Conservation (phyloP, 2,797 vertebrate genomes). For the Galagoides demidoff region DNA sequence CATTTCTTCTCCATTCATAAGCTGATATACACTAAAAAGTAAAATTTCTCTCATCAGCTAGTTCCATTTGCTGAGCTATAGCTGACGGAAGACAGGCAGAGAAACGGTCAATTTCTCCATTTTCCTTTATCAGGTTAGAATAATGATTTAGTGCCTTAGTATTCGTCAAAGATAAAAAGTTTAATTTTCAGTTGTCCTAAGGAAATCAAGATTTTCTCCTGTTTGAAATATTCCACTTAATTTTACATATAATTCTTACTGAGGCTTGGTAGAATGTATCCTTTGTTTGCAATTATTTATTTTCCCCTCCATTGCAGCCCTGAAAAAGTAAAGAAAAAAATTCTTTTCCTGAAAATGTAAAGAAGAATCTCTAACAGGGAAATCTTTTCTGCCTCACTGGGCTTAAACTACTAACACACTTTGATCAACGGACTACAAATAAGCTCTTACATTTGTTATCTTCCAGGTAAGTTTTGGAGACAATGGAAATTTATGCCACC, state of each 20-base stretch:
- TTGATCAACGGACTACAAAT: not conserved
- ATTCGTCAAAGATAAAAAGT: not conserved
- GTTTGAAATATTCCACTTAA: not conserved
- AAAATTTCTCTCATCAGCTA: not conserved
- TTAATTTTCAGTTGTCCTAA: not conserved
- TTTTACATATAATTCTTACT: not conserved
- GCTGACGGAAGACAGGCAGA: not conserved
- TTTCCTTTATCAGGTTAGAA: not conserved
- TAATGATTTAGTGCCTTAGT: not conserved
- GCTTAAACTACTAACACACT: not conserved
- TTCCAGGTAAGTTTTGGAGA: not conserved
- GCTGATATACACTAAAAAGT: not conserved
- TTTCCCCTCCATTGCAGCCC: not conserved
- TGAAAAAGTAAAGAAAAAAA: not conserved
- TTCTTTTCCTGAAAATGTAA: not conserved
- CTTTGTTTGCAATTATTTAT: not conserved
- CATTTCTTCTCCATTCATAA: not conserved
- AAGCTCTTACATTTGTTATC: not conserved
- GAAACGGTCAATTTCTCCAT: not conserved
- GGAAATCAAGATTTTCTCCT: not conserved
- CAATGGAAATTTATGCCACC: not conserved
- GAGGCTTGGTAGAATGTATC: not conserved
- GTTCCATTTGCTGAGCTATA: not conserved
- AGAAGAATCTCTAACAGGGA: not conserved
- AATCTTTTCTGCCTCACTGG: not conserved